phyloP scores from a whole-genome alignment of 2,797 vertebrate genomes.

The Onychomys leucogaster region DNA sequence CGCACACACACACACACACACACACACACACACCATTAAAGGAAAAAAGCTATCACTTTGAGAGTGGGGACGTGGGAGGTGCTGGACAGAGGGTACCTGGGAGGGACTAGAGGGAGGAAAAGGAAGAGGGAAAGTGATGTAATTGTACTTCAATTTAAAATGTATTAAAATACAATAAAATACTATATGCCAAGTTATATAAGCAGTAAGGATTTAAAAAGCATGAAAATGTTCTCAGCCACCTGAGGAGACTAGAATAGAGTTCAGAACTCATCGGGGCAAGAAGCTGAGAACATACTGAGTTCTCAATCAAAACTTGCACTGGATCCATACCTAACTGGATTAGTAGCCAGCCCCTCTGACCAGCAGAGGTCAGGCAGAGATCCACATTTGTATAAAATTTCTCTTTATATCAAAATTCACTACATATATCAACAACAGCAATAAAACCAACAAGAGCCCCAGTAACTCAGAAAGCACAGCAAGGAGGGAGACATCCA shows the following conservation, averaged over 20 bases:
- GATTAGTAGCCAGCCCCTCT: background rate
- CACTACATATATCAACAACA: background rate
- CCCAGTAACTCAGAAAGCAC: too few relatives aligned
- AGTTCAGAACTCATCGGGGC: slow-evolving; percentile 21
- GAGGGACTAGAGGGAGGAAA: background rate
- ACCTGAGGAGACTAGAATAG: background rate
- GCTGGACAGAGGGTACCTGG: background rate
- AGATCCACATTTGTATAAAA: background rate
- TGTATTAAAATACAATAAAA: background rate
- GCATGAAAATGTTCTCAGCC: background rate
- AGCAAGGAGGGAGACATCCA: background rate
- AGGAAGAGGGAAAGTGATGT: background rate
- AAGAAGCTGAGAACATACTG: background rate
- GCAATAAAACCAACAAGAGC: background rate
- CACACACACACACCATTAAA: background rate
- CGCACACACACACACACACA: background rate
- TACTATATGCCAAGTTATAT: background rate
- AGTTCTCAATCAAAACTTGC: background rate
- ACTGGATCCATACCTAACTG: background rate
- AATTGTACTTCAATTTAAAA: background rate
- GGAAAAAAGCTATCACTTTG: background rate
- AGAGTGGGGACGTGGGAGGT: background rate
- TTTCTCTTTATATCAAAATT: background rate
- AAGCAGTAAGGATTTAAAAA: slow-evolving; percentile 16
- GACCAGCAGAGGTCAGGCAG: background rate